phyloP scores from a whole-genome alignment of 2,797 vertebrate species.

The Poeciliopsis infans region DNA sequence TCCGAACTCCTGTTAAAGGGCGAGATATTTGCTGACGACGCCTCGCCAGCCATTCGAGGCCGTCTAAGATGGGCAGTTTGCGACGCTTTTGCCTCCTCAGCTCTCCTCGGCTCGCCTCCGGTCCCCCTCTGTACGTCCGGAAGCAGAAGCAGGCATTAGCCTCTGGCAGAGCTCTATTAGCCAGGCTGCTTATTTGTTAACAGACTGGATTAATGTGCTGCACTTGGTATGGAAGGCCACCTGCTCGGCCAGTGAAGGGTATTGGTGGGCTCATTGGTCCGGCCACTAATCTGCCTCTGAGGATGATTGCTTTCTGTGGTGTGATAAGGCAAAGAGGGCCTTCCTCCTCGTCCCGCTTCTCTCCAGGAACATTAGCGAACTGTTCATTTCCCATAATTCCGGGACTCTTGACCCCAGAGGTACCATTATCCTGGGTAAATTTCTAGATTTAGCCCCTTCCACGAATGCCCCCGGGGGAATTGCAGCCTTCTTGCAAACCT shows the following conservation, averaged over 20 bases:
- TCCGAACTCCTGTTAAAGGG: constrained; percentile 51
- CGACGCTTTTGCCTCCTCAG: constrained; percentile 56
- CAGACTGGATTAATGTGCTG: constrained; percentile 72
- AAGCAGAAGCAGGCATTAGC: constrained; percentile 62
- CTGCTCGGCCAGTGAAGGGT: constrained; percentile 67
- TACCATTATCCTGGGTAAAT: constrained; percentile 21
- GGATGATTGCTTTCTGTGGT: constrained; percentile 67
- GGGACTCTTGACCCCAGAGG: constrained; percentile 58
- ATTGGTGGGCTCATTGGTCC: constrained; percentile 62
- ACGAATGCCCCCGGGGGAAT: neutral
- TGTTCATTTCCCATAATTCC: constrained; percentile 63
- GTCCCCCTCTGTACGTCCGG: constrained; percentile 30
- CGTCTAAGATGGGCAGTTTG: constrained; percentile 53
- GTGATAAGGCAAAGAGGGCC: constrained; percentile 55
- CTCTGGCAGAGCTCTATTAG: constrained; percentile 72
- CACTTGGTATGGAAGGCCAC: constrained; percentile 71
- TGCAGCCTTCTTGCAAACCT: neutral
- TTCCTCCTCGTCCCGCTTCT: constrained; percentile 13
- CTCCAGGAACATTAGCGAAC: constrained; percentile 58
- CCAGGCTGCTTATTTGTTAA: constrained; percentile 74
- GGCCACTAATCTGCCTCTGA: constrained; percentile 70
- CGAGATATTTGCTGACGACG: constrained; percentile 68
- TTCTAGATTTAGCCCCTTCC: neutral
- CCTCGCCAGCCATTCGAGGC: constrained; percentile 46
- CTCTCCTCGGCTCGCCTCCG: constrained; percentile 26